Conservation (phyloP, 2,888 invertebrate species). For the Conops quadrifasciatus region DNA sequence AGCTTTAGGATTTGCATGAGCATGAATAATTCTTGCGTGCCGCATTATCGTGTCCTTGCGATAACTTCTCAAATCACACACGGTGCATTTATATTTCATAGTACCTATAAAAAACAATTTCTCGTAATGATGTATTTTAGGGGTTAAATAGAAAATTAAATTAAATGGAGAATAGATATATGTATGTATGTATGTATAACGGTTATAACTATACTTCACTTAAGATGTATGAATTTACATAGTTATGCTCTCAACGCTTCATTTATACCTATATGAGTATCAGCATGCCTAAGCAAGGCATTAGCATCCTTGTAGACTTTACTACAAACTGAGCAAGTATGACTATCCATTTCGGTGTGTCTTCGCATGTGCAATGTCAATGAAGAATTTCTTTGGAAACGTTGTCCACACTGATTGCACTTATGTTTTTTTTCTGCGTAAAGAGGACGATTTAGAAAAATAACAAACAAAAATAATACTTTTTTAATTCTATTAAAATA, state of each 20-base stretch:
- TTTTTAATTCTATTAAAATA: constrained; percentile 19
- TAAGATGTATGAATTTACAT: background rate
- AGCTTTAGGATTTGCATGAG: constrained; percentile 59
- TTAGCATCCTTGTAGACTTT: constrained; percentile 75
- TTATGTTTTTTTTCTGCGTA: constrained; percentile 66
- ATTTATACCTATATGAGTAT: constrained; percentile 72
- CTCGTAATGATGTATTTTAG: background rate
- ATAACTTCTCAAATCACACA: constrained; percentile 76
- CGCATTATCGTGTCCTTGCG: constrained; percentile 82
- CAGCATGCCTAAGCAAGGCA: constrained; percentile 75
- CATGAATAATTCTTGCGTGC: constrained; percentile 80
- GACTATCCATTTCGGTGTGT: constrained; percentile 68
- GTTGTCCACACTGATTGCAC: constrained; percentile 71
- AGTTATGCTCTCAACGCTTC: too few relatives aligned
- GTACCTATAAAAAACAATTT: constrained; percentile 66
- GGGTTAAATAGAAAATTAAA: background rate
- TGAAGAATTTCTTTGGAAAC: constrained; percentile 70
- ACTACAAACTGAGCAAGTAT: constrained; percentile 73
- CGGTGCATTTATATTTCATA: constrained; percentile 75
- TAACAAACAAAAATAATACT: background rate
- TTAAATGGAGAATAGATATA: too few relatives aligned
- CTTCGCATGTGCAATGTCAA: constrained; percentile 69
- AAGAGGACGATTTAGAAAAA: background rate
- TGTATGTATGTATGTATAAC: too few relatives aligned
- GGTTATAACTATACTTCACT: too few relatives aligned